Evolutionary conservation across 2,888 invertebrate genomes (phyloP).

Genomic region (Oscheius sp.): DNA sequence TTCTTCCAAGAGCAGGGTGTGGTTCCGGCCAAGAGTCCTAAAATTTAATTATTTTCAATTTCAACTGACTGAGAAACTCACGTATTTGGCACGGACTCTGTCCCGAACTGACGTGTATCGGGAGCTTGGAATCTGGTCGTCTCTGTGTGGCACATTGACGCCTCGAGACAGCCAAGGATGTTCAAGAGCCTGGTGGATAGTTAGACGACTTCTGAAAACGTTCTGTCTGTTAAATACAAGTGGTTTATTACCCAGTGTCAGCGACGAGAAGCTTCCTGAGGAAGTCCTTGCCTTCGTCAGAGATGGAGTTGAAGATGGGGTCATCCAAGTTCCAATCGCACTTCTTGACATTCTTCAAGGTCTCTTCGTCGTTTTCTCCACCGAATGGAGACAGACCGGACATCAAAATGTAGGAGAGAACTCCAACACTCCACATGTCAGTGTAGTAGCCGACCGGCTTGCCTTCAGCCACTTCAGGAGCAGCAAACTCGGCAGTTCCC

Average conservation of each 20-base stretch:
- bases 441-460: constrained; percentile 99
- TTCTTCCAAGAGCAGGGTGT: constrained; percentile 91
- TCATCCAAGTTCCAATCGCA: constrained; percentile 99
- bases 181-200: constrained; percentile 93
- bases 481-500: constrained; percentile 98
- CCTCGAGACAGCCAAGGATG: constrained; percentile 89
- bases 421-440: constrained; percentile 99
- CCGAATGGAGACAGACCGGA: constrained; percentile 98
- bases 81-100: constrained; percentile 82
- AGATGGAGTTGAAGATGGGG: constrained; percentile 91
- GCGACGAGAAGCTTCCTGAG: constrained; percentile 90
- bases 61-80: constrained; percentile 67
- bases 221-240: not conserved
- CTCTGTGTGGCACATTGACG: constrained; percentile 46
- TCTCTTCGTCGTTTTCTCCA: constrained; percentile 97
- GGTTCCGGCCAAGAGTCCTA: constrained; percentile 79
- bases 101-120: constrained; percentile 89
- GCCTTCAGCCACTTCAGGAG: constrained; percentile 97
- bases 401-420: constrained; percentile 95
- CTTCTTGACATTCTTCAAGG: constrained; percentile 93
- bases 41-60: constrained; percentile 7
- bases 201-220: constrained; percentile 88
- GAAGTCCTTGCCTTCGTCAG: constrained; percentile 97
- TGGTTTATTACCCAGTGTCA: constrained; percentile 85
- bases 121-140: constrained; percentile 83